Base-by-base conservation (phyloP, 1,140 invertebrate genomes). In the Gryllus bimaculatus region DNA sequence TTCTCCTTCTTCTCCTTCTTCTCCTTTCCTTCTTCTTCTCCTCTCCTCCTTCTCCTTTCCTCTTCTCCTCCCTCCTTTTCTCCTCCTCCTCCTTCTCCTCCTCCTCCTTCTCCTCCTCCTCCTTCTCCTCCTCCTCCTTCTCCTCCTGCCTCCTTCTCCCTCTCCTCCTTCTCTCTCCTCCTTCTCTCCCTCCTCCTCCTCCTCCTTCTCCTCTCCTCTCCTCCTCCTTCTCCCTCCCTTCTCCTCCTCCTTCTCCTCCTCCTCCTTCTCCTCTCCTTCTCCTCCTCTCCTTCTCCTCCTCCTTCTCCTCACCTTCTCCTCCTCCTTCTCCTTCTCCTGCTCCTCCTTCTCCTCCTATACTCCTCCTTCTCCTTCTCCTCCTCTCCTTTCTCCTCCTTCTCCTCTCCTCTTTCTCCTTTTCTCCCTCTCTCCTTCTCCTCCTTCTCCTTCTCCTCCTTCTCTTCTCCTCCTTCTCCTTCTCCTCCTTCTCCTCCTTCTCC, bases 261-360 rank as follows among this genome's bases (percentile, higher is more conserved):
- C n/a, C n/a, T 73, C 66, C 66, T n/a, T 73, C 66, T 73, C 66
- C 66, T 73, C 12, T n/a, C 66, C 66, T 73, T n/a, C n/a, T n/a
- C n/a, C 66, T 73, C 66, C 66, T n/a, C 12, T n/a, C 66, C 66
- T 73, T n/a, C n/a, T n/a, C n/a, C 66, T 73, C 66, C n/a, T n/a
- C n/a, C n/a, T n/a, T n/a, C n/a, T n/a, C n/a, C n/a, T n/a, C n/a
- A n/a, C n/a, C n/a, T n/a, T 73, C 66, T n/a, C 66, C 12, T n/a
- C 66, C 66, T 73, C 66, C n/a, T n/a, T 73, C 66, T 73, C 66
- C n/a, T 73, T 73, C 66, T n/a, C n/a, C 66, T 73, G 66, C n/a
- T 73, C 66, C 66, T 73, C 66, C n/a, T n/a, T n/a, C n/a, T n/a
- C n/a, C n/a, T n/a, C n/a, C n/a, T n/a, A n/a, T n/a, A n/a, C n/a